Conservation (phyloP, 2,797 vertebrate genomes). For the Tolypeutes matacus region DNA sequence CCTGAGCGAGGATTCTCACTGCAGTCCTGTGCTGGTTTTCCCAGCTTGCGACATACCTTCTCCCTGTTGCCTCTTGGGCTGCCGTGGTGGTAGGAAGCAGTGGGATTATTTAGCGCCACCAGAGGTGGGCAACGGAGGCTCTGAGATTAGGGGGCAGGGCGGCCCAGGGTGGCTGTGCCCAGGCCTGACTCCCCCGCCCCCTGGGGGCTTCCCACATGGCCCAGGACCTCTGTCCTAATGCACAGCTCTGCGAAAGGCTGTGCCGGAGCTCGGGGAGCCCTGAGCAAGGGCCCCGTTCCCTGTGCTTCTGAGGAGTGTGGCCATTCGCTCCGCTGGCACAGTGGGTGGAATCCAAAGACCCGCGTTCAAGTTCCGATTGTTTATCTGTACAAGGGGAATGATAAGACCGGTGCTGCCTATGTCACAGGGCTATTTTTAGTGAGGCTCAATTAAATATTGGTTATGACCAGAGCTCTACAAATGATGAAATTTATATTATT, state of each 20-base stretch:
- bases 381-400: background rate
- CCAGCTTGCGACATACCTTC: background rate
- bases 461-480: background rate
- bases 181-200: accelerated
- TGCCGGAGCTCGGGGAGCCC: background rate
- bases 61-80: background rate
- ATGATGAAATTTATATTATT: background rate
- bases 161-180: no score
- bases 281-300: accelerated
- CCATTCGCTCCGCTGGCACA: accelerated
- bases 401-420: background rate
- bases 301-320: no score
- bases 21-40: no score
- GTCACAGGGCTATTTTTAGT: background rate
- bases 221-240: background rate
- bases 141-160: background rate
- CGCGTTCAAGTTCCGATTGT: background rate
- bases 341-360: background rate
- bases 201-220: background rate
- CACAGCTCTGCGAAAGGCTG: background rate
- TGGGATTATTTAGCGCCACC: background rate
- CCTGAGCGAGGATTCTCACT: background rate
- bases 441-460: background rate
- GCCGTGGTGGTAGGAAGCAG: background rate
- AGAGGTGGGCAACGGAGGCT: background rate